These are phyloP conservation scores for Hiodon tergisus DNA, from an alignment of 2,113 vertebrate species.

Conservation along the genomic window DNA sequence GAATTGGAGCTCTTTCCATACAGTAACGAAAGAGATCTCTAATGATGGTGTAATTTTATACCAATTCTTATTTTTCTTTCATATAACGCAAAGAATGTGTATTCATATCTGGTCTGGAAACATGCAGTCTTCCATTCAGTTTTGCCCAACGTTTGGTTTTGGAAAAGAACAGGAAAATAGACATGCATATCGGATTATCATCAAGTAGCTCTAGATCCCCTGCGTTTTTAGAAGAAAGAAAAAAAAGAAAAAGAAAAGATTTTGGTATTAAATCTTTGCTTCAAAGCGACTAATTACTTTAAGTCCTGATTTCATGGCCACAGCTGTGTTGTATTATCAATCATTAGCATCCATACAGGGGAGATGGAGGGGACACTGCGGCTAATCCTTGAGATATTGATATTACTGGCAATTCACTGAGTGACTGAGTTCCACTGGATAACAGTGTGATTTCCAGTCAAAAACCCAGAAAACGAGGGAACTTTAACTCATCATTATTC, in stretches of 20 bases:
- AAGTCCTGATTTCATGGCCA: conserved; percentile 73
- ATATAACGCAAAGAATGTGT: conserved; percentile 46
- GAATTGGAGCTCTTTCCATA: conserved; percentile 32
- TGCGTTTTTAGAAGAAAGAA: conserved; percentile 50
- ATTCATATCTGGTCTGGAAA: conserved; percentile 55
- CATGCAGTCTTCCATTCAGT: conserved; percentile 46
- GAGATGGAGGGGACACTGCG: conserved; percentile 37
- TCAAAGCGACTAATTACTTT: conserved; percentile 69
- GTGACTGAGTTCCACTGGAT: conserved; percentile 4
- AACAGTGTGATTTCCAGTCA: conserved; percentile 5
- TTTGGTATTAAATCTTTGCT: conserved; percentile 68
- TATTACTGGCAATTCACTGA: conserved; percentile 35
- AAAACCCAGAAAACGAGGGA: conserved; percentile 12
- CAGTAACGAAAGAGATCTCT: conserved; percentile 37
- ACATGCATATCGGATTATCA: conserved; percentile 67
- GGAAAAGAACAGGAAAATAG: conserved; percentile 51
- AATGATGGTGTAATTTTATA: conserved; percentile 62
- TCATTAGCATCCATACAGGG: conserved; percentile 52
- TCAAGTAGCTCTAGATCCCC: conserved; percentile 62
- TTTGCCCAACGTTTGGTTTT: conserved; percentile 44
- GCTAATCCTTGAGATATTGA: conserved; percentile 56
- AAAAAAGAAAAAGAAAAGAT: conserved; percentile 43
- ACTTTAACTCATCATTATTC: not conserved
- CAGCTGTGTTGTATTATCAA: conserved; percentile 69
- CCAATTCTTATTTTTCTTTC: conserved; percentile 51